Conservation (phyloP, 2,888 invertebrate genomes). For the Coleophora flavipennella region DNA sequence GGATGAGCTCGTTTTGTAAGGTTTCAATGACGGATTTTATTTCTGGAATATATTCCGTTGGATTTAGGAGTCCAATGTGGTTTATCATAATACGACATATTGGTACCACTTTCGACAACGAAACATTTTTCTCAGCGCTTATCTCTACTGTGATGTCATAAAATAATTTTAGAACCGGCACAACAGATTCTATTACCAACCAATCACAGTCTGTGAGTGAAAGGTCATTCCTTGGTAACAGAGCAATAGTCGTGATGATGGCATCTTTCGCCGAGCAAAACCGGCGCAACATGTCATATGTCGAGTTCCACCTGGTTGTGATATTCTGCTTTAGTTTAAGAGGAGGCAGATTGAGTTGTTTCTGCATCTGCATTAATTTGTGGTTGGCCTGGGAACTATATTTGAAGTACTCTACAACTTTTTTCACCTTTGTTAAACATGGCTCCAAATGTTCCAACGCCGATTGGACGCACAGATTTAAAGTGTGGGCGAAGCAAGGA, state of each 20-base stretch:
- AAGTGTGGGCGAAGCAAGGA: slow-evolving; percentile 11
- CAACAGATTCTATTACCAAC: background rate
- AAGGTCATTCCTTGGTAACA: background rate
- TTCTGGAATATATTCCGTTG: background rate
- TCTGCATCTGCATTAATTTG: slow-evolving; percentile 11
- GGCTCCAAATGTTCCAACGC: slow-evolving; percentile 5
- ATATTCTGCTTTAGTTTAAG: slow-evolving; percentile 16
- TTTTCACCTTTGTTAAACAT: background rate
- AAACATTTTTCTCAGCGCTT: slow-evolving; percentile 2
- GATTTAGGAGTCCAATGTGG: no score
- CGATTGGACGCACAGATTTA: slow-evolving; percentile 13
- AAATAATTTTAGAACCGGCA: slow-evolving; percentile 2
- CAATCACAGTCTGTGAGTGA: background rate
- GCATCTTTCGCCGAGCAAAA: slow-evolving; percentile 13
- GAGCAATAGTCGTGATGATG: background rate
- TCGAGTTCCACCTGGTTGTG: slow-evolving; percentile 14
- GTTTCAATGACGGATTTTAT: background rate
- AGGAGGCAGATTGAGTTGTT: slow-evolving; percentile 11
- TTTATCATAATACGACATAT: background rate
- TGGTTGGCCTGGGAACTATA: slow-evolving; percentile 6
- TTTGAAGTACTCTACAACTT: slow-evolving; percentile 13
- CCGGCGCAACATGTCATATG: slow-evolving; percentile 13
- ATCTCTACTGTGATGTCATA: slow-evolving; percentile 3
- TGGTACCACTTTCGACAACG: background rate
- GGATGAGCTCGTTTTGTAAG: background rate